A percentile compares a stretch with the other conserved stretches of the same genome.
phyloP scores from a whole-genome alignment of 2,888 invertebrate genomes.

The Schizaphis graminum region DNA sequence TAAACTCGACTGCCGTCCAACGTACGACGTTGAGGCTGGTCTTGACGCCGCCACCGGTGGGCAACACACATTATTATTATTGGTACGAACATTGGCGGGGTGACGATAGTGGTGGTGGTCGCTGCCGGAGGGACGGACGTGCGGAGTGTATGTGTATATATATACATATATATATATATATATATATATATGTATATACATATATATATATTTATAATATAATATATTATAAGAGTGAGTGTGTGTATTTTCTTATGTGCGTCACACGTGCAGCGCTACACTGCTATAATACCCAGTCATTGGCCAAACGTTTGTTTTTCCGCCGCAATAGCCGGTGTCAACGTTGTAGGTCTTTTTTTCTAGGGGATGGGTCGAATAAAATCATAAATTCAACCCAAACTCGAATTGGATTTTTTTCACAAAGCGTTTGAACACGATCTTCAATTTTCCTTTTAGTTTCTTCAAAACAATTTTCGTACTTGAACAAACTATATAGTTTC shows the following conservation, averaged over 20 bases:
- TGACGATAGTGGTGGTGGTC: neutral
- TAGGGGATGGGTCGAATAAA: neutral
- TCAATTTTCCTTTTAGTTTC: neutral
- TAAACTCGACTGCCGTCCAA: conserved; percentile 41
- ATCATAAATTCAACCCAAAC: neutral
- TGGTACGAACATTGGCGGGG: neutral
- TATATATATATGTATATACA: neutral
- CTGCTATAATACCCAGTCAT: neutral
- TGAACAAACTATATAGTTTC: neutral
- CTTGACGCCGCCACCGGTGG: conserved; percentile 36
- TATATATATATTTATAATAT: neutral
- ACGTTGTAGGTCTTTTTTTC: neutral
- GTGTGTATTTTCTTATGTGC: neutral
- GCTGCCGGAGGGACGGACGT: neutral
- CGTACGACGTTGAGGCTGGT: conserved; percentile 50
- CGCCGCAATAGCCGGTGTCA: neutral
- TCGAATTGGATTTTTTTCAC: neutral
- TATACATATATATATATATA: neutral
- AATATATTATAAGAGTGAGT: neutral
- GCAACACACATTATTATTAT: conserved; percentile 7
- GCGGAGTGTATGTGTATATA: neutral
- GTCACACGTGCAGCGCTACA: neutral
- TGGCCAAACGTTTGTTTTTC: neutral
- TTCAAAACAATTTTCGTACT: neutral
- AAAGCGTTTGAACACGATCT: neutral